Evolutionary conservation across 2,797 vertebrate genomes (phyloP).

Genomic region (Pempheris klunzingeri): DNA sequence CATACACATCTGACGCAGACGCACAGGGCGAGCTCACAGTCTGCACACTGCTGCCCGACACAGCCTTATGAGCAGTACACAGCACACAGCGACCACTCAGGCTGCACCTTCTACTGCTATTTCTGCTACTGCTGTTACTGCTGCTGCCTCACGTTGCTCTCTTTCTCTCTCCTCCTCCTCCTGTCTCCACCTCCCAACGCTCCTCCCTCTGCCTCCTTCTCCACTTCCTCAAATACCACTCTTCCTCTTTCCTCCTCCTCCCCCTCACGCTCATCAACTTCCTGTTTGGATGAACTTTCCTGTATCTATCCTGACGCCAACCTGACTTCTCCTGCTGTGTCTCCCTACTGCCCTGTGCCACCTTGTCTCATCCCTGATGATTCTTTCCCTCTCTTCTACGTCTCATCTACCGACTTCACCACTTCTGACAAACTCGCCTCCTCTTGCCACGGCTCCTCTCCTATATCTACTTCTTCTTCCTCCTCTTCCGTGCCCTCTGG

Average conservation of each 20-base stretch:
- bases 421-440: constrained; percentile 39
- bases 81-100: constrained; percentile 77
- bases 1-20: constrained; percentile 54
- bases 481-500: constrained; percentile 67
- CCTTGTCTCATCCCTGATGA: constrained; percentile 86
- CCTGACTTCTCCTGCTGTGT: constrained; percentile 61
- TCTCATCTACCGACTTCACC: constrained; percentile 57
- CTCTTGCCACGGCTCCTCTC: constrained; percentile 72
- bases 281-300: constrained; percentile 83
- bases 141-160: constrained; percentile 86
- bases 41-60: constrained; percentile 52
- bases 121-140: constrained; percentile 88
- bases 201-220: constrained; percentile 65
- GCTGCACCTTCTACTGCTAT: constrained; percentile 87
- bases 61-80: constrained; percentile 60
- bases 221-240: constrained; percentile 57
- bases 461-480: constrained; percentile 46
- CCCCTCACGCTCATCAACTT: constrained; percentile 55
- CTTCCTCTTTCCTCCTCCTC: constrained; percentile 45
- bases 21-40: constrained; percentile 55
- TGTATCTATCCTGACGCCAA: constrained; percentile 67
- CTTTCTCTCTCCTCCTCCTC: constrained; percentile 85
- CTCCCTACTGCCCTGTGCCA: constrained; percentile 81
- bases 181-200: constrained; percentile 73
- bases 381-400: constrained; percentile 83